Base-by-base conservation (phyloP, 2,797 vertebrate genomes). In the Hoplostethus mediterraneus region DNA sequence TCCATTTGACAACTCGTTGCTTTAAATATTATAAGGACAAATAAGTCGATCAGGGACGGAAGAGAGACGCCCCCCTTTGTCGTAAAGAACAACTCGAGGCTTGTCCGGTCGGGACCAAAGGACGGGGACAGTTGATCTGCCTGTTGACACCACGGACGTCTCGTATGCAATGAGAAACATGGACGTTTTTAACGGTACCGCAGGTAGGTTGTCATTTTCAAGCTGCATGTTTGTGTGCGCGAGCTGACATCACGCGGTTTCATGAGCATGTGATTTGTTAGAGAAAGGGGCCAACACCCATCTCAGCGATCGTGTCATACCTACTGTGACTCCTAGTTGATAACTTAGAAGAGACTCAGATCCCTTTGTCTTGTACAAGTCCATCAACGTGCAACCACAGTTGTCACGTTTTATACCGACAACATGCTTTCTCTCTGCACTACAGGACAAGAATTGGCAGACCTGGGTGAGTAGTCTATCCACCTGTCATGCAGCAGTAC, bases 161-260 rank as follows among this genome's bases (percentile, higher is more conserved):
- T 47, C 14, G 1, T 56, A 53, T 82, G 81, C 71, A 30, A 93
- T 94, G 94, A 91, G 73, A 92, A 92, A 86, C 63, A 94, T 94
- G 93, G 92, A 91, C 21, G 56, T 81, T 51, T 87, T 69, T 45
- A 90, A 67, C 74, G 75, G 83, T 2, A 59, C 54, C 49, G 13
- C 76, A 42, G 88, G 89, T 92, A 63, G 7, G 88, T 77, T 51
- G 48, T 9, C 2, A 16, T 0, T 1, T 3, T 62, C 42, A 3
- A 53, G 31, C 10, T 47, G 2, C 38, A 25, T 38, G 16, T 33
- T 7, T 56, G 11, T n/a, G 16, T 17, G 40, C 49, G 13, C 33
- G 48, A 10, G 69, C 7, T 87, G 71, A 82, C 85, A 73, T 80
- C 69, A 81, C 82, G 28, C 62, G 30, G 30, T 36, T 25, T 6